Conservation (phyloP, 2,888 invertebrate genomes). For the Autographa gamma region DNA sequence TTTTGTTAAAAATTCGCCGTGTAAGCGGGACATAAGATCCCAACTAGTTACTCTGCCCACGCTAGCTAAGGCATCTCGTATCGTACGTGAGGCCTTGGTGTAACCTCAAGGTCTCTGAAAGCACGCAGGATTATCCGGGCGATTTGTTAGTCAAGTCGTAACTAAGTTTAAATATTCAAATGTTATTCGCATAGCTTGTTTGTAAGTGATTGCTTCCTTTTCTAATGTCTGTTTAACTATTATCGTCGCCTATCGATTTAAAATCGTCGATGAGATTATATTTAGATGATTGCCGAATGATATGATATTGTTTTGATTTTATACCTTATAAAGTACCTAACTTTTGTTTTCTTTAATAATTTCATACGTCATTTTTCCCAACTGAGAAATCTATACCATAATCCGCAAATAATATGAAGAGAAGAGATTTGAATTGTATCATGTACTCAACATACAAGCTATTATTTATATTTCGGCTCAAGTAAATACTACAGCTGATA, state of each 20-base stretch:
- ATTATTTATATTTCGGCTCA: conserved; percentile 2
- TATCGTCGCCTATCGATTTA: no score
- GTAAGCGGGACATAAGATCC: conserved; percentile 15
- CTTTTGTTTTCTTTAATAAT: no score
- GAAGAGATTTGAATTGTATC: neutral
- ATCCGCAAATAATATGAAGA: neutral
- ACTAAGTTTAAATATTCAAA: conserved; percentile 58
- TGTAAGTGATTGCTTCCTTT: conserved; percentile 56
- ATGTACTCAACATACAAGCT: neutral
- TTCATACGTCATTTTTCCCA: no score
- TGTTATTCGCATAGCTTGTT: conserved; percentile 42
- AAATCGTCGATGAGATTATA: neutral
- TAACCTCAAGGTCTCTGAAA: conserved; percentile 75
- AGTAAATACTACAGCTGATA: conserved; percentile 49
- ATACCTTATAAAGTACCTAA: no score
- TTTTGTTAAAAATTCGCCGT: neutral
- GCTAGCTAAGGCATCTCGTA: conserved; percentile 51
- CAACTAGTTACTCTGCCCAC: conserved; percentile 53
- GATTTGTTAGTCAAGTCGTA: conserved; percentile 72
- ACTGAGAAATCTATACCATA: no score
- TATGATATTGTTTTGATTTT: no score
- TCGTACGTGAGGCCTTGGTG: conserved; percentile 76
- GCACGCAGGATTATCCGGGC: conserved; percentile 78
- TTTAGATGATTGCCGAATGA: neutral
- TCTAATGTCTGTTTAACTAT: conserved; percentile 15